These are phyloP conservation scores for Drosophila engyochracea DNA, from an alignment of 2,888 invertebrate species.

Conservation along the genomic window DNA sequence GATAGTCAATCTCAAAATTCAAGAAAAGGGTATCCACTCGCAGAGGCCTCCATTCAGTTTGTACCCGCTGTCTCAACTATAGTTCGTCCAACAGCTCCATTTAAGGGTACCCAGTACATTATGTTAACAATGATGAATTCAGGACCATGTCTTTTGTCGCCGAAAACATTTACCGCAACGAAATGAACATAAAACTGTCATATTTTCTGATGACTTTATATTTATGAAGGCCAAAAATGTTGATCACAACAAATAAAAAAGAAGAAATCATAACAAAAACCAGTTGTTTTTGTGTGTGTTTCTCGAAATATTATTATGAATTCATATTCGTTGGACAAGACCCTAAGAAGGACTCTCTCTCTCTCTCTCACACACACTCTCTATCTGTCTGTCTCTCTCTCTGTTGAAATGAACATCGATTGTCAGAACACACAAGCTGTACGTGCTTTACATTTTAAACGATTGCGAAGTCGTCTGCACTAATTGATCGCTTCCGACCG, in stretches of 20 bases:
- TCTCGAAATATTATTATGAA: conserved; percentile 72
- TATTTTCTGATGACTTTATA: conserved; percentile 82
- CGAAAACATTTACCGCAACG: conserved; percentile 78
- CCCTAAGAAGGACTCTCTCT: conserved; percentile 33
- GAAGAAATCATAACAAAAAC: conserved; percentile 15
- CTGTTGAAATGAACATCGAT: conserved; percentile 51
- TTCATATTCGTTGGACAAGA: conserved; percentile 68
- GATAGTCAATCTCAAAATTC: background rate
- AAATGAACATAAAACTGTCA: conserved; percentile 81
- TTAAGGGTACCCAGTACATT: conserved; percentile 58
- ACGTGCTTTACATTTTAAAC: conserved; percentile 85
- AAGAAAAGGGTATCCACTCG: background rate
- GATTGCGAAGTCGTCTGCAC: conserved; percentile 77
- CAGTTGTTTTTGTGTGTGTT: conserved; percentile 61
- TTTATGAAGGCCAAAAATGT: conserved; percentile 80
- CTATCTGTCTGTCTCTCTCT: background rate
- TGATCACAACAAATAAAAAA: conserved; percentile 41
- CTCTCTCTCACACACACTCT: too few relatives aligned
- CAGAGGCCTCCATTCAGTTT: background rate
- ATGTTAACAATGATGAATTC: conserved; percentile 76
- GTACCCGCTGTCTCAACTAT: conserved; percentile 5
- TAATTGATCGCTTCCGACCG: conserved; percentile 83
- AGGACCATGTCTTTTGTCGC: conserved; percentile 76
- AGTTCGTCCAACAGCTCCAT: conserved; percentile 40
- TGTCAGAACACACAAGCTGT: conserved; percentile 84